phyloP scores from a whole-genome alignment of 2,113 vertebrate genomes.

The Climacteris rufus region DNA sequence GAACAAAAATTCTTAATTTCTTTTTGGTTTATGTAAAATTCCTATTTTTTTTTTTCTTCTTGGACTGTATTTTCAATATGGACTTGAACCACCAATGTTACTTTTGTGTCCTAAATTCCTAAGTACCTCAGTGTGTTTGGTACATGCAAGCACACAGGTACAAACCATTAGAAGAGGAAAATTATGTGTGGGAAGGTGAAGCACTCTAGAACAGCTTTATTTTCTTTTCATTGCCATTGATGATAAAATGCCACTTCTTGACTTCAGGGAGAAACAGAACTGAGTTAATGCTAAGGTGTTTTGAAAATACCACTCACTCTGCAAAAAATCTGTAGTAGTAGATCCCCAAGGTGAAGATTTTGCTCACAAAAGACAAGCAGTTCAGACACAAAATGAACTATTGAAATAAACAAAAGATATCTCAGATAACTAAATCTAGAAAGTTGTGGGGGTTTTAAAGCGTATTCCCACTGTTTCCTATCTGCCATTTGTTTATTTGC shows the following conservation, averaged over 20 bases:
- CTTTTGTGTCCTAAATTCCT: neutral
- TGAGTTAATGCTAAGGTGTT: neutral
- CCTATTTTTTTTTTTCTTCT: neutral
- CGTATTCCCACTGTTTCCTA: neutral
- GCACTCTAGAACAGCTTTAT: neutral
- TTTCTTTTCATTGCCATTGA: neutral
- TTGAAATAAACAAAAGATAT: neutral
- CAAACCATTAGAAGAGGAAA: neutral
- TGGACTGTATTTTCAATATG: neutral
- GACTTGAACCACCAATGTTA: neutral
- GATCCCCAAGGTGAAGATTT: neutral
- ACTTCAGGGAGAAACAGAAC: neutral
- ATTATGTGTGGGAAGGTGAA: neutral
- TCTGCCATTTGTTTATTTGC: conserved; percentile 3
- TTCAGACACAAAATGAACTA: conserved; percentile 1
- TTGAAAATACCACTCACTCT: neutral
- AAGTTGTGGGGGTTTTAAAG: neutral
- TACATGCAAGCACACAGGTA: neutral
- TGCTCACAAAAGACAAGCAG: neutral
- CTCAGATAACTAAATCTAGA: neutral
- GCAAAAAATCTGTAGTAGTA: neutral
- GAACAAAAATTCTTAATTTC: neutral
- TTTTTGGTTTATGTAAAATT: neutral
- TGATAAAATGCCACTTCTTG: neutral
- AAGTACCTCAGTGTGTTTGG: neutral